These are phyloP conservation scores for Drosophila anceps DNA, from an alignment of 2,888 invertebrate species.

Conservation along the genomic window DNA sequence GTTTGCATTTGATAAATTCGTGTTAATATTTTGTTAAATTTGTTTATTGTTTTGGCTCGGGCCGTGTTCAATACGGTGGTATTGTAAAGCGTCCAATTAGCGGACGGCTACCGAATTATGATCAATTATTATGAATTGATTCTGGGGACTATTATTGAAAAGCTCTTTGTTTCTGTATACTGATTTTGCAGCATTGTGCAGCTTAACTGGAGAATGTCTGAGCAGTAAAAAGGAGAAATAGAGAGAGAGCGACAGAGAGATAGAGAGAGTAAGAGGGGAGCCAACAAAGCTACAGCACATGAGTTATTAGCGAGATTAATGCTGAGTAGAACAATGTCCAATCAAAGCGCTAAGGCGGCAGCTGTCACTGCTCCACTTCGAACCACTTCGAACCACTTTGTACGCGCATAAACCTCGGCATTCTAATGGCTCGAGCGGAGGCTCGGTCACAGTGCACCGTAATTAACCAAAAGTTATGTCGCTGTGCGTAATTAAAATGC, in stretches of 20 bases:
- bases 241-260: not conserved
- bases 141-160: slow-evolving; percentile 19
- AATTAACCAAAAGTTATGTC: slow-evolving; percentile 74
- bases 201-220: slow-evolving; percentile 25
- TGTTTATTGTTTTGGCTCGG: slow-evolving; percentile 33
- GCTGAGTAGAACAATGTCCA: slow-evolving; percentile 42
- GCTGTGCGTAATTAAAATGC: slow-evolving; percentile 74
- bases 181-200: slow-evolving; percentile 52
- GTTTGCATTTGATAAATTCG: slow-evolving; percentile 83
- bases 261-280: not conserved
- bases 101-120: slow-evolving; percentile 75
- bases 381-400: slow-evolving; percentile 48
- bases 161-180: slow-evolving; percentile 1
- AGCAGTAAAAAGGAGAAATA: too few species aligned
- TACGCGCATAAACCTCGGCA: slow-evolving; percentile 47
- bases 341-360: slow-evolving; percentile 48
- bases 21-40: slow-evolving; percentile 65
- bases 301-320: slow-evolving; percentile 53
- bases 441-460: slow-evolving; percentile 26
- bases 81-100: slow-evolving; percentile 82
- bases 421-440: slow-evolving; percentile 17
- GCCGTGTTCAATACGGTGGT: slow-evolving; percentile 43
- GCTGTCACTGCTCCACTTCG: slow-evolving; percentile 33
- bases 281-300: slow-evolving; percentile 13
- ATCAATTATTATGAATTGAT: slow-evolving; percentile 67